phyloP scores from a whole-genome alignment of 2,113 vertebrate genomes.

The Orcinus orca region DNA sequence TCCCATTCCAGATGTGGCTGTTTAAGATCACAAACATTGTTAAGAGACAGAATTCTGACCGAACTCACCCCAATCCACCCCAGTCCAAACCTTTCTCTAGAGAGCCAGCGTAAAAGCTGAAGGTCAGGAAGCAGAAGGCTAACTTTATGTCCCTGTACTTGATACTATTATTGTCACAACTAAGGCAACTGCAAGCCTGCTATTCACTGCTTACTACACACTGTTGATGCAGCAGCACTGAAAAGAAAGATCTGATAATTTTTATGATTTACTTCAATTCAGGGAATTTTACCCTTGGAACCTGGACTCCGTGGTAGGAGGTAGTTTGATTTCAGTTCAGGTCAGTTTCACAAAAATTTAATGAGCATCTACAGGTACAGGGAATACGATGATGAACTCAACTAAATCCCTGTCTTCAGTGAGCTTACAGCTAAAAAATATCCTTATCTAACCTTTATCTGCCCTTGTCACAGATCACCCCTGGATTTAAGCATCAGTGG shows the following conservation, averaged over 20 bases:
- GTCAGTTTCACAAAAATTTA: neutral
- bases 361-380: neutral
- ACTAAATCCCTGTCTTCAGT: neutral
- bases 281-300: neutral
- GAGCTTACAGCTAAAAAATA: neutral
- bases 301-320: neutral
- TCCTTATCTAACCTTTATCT: neutral
- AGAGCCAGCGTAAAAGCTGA: neutral
- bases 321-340: neutral
- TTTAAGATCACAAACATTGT: neutral
- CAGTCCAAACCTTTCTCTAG: neutral
- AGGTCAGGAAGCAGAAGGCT: neutral
- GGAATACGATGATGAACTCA: neutral
- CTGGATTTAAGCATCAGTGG: neutral
- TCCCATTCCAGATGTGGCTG: neutral
- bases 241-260: neutral
- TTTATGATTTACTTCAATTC: neutral
- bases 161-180: neutral
- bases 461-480: neutral
- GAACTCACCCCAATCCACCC: fast-evolving
- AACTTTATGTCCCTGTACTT: neutral
- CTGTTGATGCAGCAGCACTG: neutral
- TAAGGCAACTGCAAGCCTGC: neutral
- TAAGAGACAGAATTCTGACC: neutral
- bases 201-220: fast-evolving